These are phyloP conservation scores for Fukomys damarensis DNA, from an alignment of 2,113 vertebrate species.

Conservation along the genomic window DNA sequence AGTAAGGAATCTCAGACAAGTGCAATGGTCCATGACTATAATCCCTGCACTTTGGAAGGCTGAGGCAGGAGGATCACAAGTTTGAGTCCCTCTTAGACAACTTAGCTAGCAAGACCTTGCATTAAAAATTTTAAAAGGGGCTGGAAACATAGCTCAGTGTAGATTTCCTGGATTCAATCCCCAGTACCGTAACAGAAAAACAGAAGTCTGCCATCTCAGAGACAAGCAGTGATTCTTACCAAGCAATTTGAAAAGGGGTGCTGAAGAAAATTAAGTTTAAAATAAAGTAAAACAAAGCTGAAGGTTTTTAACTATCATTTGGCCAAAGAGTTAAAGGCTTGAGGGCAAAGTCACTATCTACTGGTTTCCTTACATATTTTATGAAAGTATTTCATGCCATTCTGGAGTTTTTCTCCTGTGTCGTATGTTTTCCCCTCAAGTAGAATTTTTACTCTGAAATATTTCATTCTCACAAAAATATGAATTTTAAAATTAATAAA, in stretches of 20 bases:
- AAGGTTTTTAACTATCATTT: neutral
- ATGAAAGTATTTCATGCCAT: neutral
- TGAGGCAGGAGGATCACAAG: neutral
- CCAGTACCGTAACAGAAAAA: neutral
- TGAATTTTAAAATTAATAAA: constrained; percentile 35
- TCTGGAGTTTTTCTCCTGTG: neutral
- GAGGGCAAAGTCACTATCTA: neutral
- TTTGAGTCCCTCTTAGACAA: neutral
- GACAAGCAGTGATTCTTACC: neutral
- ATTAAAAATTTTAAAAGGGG: neutral
- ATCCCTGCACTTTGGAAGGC: neutral
- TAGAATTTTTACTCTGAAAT: constrained; percentile 30
- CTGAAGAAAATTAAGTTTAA: neutral
- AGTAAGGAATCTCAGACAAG: neutral
- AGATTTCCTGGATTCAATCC: neutral
- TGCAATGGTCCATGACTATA: neutral
- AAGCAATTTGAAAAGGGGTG: neutral
- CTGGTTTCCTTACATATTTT: neutral
- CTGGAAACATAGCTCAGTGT: neutral
- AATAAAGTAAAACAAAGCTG: neutral
- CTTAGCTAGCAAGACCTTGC: neutral
- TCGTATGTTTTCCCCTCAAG: neutral
- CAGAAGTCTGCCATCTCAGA: neutral
- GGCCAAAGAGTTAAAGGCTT: neutral
- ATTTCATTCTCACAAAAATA: constrained; percentile 18